phyloP scores from a whole-genome alignment of 2,113 vertebrate genomes.

The Orthochromis indermauri region DNA sequence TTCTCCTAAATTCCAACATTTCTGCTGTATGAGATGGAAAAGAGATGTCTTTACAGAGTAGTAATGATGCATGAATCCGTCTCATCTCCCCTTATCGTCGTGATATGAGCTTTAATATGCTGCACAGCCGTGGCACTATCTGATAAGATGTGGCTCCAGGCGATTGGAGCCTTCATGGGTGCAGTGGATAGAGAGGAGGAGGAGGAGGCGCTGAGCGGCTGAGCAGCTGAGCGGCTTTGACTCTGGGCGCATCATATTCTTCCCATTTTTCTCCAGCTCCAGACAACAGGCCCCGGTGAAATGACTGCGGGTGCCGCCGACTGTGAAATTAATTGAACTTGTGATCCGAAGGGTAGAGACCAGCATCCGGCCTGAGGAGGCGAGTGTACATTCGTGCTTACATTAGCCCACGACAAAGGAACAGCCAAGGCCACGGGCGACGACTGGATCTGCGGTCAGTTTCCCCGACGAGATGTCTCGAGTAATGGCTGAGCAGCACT shows the following conservation, averaged over 20 bases:
- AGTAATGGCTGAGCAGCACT: slow-evolving; percentile 4
- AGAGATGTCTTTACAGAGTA: background rate
- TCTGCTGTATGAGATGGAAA: background rate
- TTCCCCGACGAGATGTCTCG: slow-evolving; percentile 23
- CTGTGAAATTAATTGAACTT: slow-evolving; percentile 76
- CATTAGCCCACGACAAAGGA: slow-evolving; percentile 19
- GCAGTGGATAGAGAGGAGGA: background rate
- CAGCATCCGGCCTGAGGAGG: slow-evolving; percentile 39
- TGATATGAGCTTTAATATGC: slow-evolving; percentile 28
- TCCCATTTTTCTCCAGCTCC: slow-evolving; percentile 14
- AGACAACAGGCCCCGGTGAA: slow-evolving; percentile 31
- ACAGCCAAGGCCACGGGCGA: slow-evolving; percentile 17
- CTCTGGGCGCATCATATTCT: slow-evolving; percentile 9
- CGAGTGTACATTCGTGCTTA: background rate
- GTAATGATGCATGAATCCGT: slow-evolving; percentile 29
- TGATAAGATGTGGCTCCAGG: slow-evolving; percentile 36
- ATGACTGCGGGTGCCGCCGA: slow-evolving; percentile 44
- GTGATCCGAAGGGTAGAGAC: slow-evolving; percentile 48
- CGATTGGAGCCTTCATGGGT: slow-evolving; percentile 15
- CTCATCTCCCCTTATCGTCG: slow-evolving; percentile 9
- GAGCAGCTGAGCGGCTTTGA: background rate
- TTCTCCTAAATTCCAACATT: background rate
- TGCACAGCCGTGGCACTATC: slow-evolving; percentile 4
- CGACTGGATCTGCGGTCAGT: slow-evolving; percentile 30
- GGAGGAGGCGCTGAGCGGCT: background rate